These are phyloP conservation scores for Ornithorhynchus anatinus DNA, from an alignment of 2,113 vertebrate genomes.

Conservation along the genomic window DNA sequence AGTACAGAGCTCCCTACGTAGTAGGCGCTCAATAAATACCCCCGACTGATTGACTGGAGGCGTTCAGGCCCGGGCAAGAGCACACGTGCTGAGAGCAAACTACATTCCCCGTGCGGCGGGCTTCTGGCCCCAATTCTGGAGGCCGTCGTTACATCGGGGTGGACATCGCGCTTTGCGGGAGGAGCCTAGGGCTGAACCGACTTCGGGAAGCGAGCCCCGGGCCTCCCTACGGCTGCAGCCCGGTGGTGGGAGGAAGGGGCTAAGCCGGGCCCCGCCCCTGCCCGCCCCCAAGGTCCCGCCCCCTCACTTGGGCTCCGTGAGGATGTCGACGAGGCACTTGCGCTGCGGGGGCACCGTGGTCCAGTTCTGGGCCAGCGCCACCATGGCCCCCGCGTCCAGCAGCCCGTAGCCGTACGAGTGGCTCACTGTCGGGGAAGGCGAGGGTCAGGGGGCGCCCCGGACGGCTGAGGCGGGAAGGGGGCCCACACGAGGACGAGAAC, in stretches of 20 bases:
- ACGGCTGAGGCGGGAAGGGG: rapidly evolving
- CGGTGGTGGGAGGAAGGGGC: neutral
- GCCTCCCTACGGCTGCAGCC: too few relatives aligned
- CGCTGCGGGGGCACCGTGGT: conserved; percentile 85
- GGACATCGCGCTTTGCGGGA: too few relatives aligned
- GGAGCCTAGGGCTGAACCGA: neutral
- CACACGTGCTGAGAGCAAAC: too few relatives aligned
- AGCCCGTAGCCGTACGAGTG: conserved; percentile 95
- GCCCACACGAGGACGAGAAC: too few relatives aligned
- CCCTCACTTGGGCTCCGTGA: conserved; percentile 84
- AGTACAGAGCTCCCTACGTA: too few relatives aligned
- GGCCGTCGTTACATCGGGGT: too few relatives aligned
- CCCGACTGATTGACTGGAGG: too few relatives aligned
- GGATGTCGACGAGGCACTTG: conserved; percentile 87
- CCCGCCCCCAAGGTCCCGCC: too few relatives aligned
- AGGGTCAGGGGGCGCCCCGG: rapidly evolving
- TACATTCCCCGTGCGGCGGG: too few relatives aligned
- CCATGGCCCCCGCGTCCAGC: conserved; percentile 91
- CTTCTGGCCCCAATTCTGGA: too few relatives aligned
- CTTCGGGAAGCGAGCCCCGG: rapidly evolving
- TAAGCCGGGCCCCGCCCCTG: neutral
- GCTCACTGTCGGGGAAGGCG: conserved; percentile 80
- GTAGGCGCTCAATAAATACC: too few relatives aligned
- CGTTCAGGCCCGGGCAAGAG: too few relatives aligned
- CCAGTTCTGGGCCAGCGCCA: conserved; percentile 92